phyloP scores from a whole-genome alignment of 2,888 invertebrate genomes.

The Drosophila formosana region DNA sequence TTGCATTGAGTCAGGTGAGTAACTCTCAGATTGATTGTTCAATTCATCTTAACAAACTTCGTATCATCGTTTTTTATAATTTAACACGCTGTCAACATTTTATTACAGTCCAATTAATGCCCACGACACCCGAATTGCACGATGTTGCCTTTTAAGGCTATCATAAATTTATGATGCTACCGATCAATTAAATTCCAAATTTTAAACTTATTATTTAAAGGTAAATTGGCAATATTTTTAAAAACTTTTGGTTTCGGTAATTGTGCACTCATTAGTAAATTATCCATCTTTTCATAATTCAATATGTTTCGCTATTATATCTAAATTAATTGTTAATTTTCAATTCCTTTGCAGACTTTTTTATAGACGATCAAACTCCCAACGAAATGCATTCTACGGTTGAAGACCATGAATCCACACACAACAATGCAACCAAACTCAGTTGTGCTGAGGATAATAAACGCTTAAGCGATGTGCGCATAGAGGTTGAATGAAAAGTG shows the following conservation, averaged over 20 bases:
- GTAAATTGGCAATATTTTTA: constrained; percentile 16
- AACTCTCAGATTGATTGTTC: background rate
- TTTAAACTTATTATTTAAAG: background rate
- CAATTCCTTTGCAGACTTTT: constrained; percentile 71
- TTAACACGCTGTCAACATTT: constrained; percentile 33
- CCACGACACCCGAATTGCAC: constrained; percentile 80
- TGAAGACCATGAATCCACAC: background rate
- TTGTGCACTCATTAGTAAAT: background rate
- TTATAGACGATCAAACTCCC: constrained; percentile 81
- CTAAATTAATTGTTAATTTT: background rate
- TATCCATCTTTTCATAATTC: background rate
- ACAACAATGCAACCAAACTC: background rate
- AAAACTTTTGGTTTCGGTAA: background rate
- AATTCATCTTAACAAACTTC: background rate
- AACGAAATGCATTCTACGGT: background rate
- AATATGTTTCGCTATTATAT: background rate
- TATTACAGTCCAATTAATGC: constrained; percentile 84
- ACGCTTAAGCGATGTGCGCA: constrained; percentile 18
- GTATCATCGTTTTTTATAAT: background rate
- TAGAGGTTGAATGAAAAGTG: constrained; percentile 19
- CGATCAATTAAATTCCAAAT: constrained; percentile 1
- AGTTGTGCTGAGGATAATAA: constrained; percentile 18
- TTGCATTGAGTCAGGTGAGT: constrained; percentile 84
- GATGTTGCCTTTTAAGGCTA: constrained; percentile 81
- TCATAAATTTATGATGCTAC: background rate